Evolutionary conservation across 2,888 invertebrate species (phyloP).

Genomic region (Sthenelais limicola): DNA sequence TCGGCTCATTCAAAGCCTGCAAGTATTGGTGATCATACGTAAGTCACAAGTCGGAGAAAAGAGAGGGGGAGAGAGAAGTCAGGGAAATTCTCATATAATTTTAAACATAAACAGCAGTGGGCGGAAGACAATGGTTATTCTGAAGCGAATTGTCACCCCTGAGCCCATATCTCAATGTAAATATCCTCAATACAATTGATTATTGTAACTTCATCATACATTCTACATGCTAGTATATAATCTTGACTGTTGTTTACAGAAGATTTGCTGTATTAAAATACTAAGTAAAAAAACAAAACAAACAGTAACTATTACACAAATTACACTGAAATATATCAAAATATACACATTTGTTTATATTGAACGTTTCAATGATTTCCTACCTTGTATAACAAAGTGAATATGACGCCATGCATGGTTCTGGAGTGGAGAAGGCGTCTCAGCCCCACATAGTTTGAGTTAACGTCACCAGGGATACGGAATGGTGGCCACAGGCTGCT

Average conservation of each 20-base stretch:
- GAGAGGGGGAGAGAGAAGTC: neutral
- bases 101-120: neutral
- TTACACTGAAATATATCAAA: too few species aligned
- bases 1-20: constrained; percentile 80
- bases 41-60: neutral
- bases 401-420: constrained; percentile 81
- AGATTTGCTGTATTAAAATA: too few species aligned
- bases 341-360: too few species aligned
- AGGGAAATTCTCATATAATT: neutral
- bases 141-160: neutral
- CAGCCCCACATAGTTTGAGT: constrained; percentile 59
- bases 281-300: neutral
- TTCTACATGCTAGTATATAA: too few species aligned
- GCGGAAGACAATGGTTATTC: too few species aligned
- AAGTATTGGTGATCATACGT: too few species aligned
- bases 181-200: too few species aligned
- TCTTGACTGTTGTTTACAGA: too few species aligned
- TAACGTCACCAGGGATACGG: constrained; percentile 77
- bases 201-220: too few species aligned
- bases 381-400: constrained; percentile 72
- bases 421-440: constrained; percentile 67
- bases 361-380: too few species aligned
- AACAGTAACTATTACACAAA: neutral
- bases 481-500: constrained; percentile 86
- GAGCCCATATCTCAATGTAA: too few species aligned